phyloP scores from a whole-genome alignment of 2,888 invertebrate genomes.

The Macaria notata region DNA sequence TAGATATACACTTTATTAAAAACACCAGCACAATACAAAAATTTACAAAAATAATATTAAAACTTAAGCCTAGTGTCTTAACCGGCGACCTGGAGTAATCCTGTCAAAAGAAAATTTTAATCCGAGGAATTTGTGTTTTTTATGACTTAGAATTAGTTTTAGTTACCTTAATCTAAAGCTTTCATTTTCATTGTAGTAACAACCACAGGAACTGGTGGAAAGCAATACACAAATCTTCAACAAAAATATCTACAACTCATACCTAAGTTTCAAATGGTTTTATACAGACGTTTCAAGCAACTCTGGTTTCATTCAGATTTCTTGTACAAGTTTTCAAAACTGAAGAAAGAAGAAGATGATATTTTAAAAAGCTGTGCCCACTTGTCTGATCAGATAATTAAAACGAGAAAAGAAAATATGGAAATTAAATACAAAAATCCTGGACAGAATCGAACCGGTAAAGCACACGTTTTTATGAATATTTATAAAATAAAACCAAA shows the following conservation, averaged over 20 bases:
- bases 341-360: conserved; percentile 40
- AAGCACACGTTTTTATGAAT: too few species aligned
- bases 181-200: conserved; percentile 3
- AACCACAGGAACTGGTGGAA: conserved; percentile 1
- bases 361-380: conserved; percentile 35
- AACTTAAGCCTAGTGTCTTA: too few species aligned
- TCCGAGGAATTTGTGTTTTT: too few species aligned
- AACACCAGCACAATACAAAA: too few species aligned
- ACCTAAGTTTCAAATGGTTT: conserved; percentile 6
- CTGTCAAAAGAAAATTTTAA: too few species aligned
- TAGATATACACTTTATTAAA: too few species aligned
- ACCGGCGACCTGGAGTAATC: too few species aligned
- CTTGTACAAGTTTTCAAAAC: conserved; percentile 31
- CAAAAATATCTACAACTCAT: conserved; percentile 1
- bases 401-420: conserved; percentile 1
- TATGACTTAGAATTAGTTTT: too few species aligned
- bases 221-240: conserved; percentile 1
- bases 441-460: too few species aligned
- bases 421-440: background rate
- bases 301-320: conserved; percentile 13
- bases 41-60: too few species aligned
- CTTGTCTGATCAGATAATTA: conserved; percentile 31
- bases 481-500: too few species aligned
- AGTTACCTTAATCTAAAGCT: too few species aligned
- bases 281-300: conserved; percentile 2